phyloP scores from a whole-genome alignment of 2,113 vertebrate species.

The Aptenodytes patagonicus region DNA sequence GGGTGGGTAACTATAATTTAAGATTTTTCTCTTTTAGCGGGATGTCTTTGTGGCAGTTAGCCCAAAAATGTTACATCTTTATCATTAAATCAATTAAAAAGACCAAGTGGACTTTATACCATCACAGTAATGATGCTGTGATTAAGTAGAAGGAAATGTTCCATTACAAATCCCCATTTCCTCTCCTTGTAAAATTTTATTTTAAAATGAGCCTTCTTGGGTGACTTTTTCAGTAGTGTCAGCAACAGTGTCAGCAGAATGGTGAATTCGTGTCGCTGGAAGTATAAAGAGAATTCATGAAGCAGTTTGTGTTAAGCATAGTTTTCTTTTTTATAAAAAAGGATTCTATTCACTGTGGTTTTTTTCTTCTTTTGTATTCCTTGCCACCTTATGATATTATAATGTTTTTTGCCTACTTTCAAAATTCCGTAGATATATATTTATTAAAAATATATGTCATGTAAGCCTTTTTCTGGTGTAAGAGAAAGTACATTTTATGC shows the following conservation, averaged over 20 bases:
- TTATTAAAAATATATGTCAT: constrained; percentile 51
- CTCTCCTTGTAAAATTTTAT: constrained; percentile 6
- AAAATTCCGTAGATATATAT: constrained; percentile 44
- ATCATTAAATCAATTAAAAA: not conserved
- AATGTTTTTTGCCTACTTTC: constrained; percentile 50
- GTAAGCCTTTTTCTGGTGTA: constrained; percentile 37
- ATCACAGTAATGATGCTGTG: not conserved
- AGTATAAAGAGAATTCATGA: constrained; percentile 66
- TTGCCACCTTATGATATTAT: constrained; percentile 32
- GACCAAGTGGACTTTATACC: not conserved
- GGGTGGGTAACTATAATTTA: not conserved
- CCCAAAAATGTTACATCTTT: not conserved
- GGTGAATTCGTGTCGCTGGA: constrained; percentile 22
- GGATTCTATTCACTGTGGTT: not conserved
- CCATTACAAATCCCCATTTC: not conserved
- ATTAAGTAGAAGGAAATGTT: constrained; percentile 24
- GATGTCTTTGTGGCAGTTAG: not conserved
- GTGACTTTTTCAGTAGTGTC: constrained; percentile 37
- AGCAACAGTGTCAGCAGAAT: constrained; percentile 61
- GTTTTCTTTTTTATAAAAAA: not conserved
- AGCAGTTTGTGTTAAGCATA: constrained; percentile 54
- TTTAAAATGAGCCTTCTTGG: constrained; percentile 28
- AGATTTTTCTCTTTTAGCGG: not conserved
- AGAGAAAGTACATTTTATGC: constrained; percentile 25
- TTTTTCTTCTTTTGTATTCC: constrained; percentile 33